These are phyloP conservation scores for Apotomis turbidana DNA, from an alignment of 2,888 invertebrate species.

Conservation along the genomic window DNA sequence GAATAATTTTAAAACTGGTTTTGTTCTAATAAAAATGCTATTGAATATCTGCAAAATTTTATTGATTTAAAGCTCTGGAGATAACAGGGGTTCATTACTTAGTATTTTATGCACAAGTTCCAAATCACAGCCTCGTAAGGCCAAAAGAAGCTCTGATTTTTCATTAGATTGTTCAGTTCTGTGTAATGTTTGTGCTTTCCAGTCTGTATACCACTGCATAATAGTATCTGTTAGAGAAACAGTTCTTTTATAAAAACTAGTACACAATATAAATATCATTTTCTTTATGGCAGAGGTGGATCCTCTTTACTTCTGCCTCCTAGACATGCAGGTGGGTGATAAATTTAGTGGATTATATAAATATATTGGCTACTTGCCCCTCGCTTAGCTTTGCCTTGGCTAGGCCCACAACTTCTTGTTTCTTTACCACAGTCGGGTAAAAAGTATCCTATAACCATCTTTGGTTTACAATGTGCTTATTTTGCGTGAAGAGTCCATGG, in stretches of 20 bases:
- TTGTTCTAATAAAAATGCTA: constrained; percentile 8
- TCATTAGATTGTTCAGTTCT: constrained; percentile 54
- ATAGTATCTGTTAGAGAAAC: constrained; percentile 61
- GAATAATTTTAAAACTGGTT: background rate
- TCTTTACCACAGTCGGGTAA: no score
- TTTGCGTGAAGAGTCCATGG: no score
- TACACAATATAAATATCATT: no score
- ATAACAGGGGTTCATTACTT: constrained; percentile 46
- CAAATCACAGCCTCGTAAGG: constrained; percentile 58
- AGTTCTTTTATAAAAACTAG: background rate
- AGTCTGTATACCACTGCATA: constrained; percentile 70
- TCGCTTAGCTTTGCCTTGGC: no score
- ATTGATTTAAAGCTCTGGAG: constrained; percentile 23
- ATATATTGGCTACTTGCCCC: no score
- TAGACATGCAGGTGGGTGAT: no score
- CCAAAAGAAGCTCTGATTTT: constrained; percentile 53
- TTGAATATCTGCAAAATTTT: constrained; percentile 11
- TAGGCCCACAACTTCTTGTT: no score
- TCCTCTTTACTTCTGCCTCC: no score
- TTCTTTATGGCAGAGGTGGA: no score
- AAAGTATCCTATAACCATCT: no score
- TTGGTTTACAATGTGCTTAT: no score
- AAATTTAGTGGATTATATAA: no score
- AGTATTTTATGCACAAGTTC: constrained; percentile 60
- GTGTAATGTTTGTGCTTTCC: constrained; percentile 60